Conservation (phyloP, 2,888 invertebrate species). For the Apocheima hispidaria region DNA sequence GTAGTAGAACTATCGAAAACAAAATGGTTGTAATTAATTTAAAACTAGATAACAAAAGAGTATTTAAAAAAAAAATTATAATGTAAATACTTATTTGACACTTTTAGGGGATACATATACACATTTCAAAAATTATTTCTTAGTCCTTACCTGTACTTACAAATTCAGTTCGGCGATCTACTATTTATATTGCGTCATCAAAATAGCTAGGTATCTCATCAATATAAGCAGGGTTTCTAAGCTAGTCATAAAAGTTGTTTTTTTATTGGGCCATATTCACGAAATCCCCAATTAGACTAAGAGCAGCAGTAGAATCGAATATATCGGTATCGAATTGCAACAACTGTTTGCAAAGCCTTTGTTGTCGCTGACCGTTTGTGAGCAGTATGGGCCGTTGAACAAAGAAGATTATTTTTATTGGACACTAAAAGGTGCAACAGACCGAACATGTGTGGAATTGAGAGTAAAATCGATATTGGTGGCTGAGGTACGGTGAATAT, state of each 20-base stretch:
- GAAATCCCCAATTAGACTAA: slow-evolving; percentile 56
- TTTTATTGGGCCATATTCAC: slow-evolving; percentile 8
- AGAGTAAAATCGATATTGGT: slow-evolving; percentile 68
- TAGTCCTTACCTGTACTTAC: too few species aligned
- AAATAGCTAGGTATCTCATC: too few species aligned
- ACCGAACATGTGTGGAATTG: slow-evolving; percentile 76
- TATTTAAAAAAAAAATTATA: too few species aligned
- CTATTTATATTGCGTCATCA: too few species aligned
- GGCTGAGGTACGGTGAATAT: neutral
- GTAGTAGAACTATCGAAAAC: too few species aligned
- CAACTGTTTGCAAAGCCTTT: slow-evolving; percentile 62
- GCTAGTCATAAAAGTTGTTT: neutral
- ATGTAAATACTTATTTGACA: too few species aligned
- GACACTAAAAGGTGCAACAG: slow-evolving; percentile 76
- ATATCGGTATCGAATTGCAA: slow-evolving; percentile 66
- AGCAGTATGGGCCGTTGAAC: slow-evolving; percentile 67
- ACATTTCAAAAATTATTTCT: too few species aligned
- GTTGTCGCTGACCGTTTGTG: slow-evolving; percentile 67
- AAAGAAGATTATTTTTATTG: slow-evolving; percentile 85
- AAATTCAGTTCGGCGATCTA: too few species aligned
- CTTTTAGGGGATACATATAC: too few species aligned
- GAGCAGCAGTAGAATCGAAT: slow-evolving; percentile 50
- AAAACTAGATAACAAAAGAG: too few species aligned
- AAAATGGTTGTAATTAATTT: too few species aligned
- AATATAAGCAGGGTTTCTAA: neutral